These are phyloP conservation scores for Tipula confusa DNA, from an alignment of 2,888 invertebrate genomes.

Conservation along the genomic window DNA sequence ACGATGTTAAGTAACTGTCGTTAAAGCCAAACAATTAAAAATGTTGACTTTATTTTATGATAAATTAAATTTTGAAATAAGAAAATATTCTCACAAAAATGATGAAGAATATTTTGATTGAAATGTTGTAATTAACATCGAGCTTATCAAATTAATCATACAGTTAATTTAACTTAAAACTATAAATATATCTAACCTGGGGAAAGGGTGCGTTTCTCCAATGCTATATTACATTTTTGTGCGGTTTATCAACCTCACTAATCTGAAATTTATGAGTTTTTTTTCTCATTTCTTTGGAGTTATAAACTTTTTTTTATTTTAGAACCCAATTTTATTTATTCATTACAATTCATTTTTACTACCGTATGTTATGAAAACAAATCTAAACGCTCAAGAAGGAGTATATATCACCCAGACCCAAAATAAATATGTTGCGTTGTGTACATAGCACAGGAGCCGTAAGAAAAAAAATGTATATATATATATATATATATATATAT, in stretches of 20 bases:
- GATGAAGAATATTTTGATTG: background rate
- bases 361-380: background rate
- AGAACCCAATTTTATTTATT: background rate
- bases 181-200: too few species aligned
- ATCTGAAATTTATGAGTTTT: background rate
- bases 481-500: too few species aligned
- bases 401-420: background rate
- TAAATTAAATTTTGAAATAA: background rate
- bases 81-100: background rate
- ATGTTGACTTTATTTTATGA: background rate
- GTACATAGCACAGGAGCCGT: background rate
- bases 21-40: slow-evolving; percentile 15
- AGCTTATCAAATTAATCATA: background rate
- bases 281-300: background rate
- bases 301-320: background rate
- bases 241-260: background rate
- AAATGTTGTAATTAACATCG: background rate
- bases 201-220: background rate
- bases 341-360: background rate
- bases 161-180: background rate
- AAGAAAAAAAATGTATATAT: background rate
- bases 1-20: background rate
- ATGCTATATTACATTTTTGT: background rate
- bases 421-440: background rate
- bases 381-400: background rate